Conservation (phyloP, 2,113 vertebrate species). For the Nesospiza acunhae region DNA sequence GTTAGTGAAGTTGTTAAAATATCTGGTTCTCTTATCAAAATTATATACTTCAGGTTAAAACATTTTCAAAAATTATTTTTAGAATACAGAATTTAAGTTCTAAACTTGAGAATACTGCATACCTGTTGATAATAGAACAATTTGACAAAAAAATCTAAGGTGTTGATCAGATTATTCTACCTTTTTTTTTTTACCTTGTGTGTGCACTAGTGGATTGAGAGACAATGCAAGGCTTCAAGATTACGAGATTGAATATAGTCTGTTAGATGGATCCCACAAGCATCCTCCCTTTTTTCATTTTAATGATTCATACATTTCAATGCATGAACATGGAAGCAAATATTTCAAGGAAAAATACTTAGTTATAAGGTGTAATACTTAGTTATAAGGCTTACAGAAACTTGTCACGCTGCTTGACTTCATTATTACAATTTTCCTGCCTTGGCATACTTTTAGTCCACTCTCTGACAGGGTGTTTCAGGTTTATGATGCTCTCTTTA, state of each 20-base stretch:
- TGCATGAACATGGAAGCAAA: neutral
- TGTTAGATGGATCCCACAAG: neutral
- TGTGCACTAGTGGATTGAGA: neutral
- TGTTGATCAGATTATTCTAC: neutral
- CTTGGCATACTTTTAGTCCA: neutral
- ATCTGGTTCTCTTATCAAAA: neutral
- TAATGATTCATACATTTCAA: neutral
- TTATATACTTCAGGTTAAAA: neutral
- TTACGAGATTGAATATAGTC: neutral
- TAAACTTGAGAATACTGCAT: neutral
- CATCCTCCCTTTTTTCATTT: neutral
- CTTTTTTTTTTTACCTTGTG: rapidly evolving
- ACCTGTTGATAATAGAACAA: neutral
- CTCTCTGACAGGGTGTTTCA: neutral
- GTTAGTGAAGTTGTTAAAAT: neutral
- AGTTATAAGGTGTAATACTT: neutral
- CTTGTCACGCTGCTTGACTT: neutral
- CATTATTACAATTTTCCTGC: neutral
- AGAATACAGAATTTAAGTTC: neutral
- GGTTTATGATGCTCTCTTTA: neutral
- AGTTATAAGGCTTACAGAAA: neutral
- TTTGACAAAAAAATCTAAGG: neutral
- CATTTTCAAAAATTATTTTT: neutral
- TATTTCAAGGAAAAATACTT: neutral
- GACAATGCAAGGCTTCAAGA: neutral